Evolutionary conservation across 2,888 invertebrate species (phyloP).

Genomic region (Pyrgus malvae): DNA sequence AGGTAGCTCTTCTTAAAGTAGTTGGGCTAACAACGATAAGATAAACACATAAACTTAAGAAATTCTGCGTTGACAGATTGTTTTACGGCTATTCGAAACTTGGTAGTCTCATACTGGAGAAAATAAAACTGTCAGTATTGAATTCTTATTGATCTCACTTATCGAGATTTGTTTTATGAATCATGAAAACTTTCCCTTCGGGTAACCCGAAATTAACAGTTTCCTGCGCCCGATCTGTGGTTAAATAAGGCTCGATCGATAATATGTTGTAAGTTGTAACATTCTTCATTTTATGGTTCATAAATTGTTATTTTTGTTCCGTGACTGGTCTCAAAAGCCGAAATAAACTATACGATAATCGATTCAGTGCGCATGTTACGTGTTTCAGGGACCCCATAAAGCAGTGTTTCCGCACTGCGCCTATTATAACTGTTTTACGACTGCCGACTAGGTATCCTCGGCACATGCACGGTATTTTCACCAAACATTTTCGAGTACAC

Average conservation of each 20-base stretch:
- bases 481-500: slow-evolving; percentile 50
- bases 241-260: too few species aligned
- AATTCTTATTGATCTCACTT: slow-evolving; percentile 34
- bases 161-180: not conserved
- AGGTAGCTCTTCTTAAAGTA: not conserved
- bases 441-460: slow-evolving; percentile 58
- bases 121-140: slow-evolving; percentile 42
- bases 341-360: slow-evolving; percentile 69
- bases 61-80: slow-evolving; percentile 39
- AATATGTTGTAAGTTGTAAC: slow-evolving; percentile 29
- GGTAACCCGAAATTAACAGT: too few species aligned
- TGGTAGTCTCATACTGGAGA: slow-evolving; percentile 34
- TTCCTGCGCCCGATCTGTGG: too few species aligned
- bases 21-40: too few species aligned
- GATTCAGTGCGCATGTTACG: slow-evolving; percentile 68
- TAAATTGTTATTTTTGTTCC: slow-evolving; percentile 61
- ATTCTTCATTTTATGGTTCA: slow-evolving; percentile 57
- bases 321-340: slow-evolving; percentile 60
- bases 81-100: slow-evolving; percentile 36
- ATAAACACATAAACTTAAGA: slow-evolving; percentile 15
- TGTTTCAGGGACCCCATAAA: slow-evolving; percentile 70
- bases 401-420: slow-evolving; percentile 71
- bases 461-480: slow-evolving; percentile 56
- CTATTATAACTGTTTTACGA: slow-evolving; percentile 73
- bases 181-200: not conserved